A percentile compares a stretch with the other conserved stretches of the same genome.
Conservation (phyloP, 2,888 invertebrate species). For the Apamea anceps region DNA sequence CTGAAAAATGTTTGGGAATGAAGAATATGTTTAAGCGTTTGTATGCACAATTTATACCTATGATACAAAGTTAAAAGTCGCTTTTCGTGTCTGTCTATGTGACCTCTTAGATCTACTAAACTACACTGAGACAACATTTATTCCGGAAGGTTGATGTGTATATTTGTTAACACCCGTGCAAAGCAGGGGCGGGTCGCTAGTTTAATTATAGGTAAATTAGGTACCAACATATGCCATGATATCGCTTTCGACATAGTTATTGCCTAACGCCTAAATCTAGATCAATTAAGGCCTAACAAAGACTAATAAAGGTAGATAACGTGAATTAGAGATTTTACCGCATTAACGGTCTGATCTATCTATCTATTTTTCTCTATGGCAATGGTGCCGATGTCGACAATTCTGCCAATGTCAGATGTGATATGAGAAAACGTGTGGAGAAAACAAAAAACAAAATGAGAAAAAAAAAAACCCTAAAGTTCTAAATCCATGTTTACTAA, state of each 20-base stretch:
- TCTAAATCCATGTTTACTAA: too few relatives aligned
- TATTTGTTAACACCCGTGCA: background rate
- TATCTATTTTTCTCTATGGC: too few relatives aligned
- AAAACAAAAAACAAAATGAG: too few relatives aligned
- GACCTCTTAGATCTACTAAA: background rate
- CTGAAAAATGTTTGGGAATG: constrained; percentile 70
- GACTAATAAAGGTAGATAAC: background rate
- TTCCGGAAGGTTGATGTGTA: background rate
- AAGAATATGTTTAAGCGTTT: background rate
- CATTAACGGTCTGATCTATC: background rate
- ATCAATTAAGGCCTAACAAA: background rate
- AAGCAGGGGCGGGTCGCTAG: background rate
- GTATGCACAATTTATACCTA: background rate
- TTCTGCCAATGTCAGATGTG: too few relatives aligned
- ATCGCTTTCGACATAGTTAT: background rate
- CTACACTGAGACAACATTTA: background rate
- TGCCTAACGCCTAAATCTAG: background rate
- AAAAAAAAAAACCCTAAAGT: too few relatives aligned
- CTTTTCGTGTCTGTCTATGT: background rate
- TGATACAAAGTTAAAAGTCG: background rate
- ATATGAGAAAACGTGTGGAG: too few relatives aligned
- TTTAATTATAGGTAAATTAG: background rate
- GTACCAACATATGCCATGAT: background rate
- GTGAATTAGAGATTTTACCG: background rate
- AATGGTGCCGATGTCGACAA: too few relatives aligned